Evolutionary conservation across 2,797 vertebrate genomes (phyloP).

Genomic region (Argentina silus): DNA sequence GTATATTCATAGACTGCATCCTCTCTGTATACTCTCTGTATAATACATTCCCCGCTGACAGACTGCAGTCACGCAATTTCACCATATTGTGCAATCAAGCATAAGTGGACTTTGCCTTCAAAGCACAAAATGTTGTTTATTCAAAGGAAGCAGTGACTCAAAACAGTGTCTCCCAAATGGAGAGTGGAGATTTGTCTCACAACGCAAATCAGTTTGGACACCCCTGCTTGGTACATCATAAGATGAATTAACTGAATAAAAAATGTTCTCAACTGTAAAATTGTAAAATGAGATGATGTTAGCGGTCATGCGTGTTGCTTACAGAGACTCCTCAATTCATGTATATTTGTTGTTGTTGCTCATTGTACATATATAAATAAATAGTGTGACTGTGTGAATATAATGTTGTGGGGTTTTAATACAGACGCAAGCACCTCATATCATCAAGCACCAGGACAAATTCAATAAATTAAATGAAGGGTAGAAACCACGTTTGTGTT

Average conservation of each 20-base stretch:
- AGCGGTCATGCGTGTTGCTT: neutral
- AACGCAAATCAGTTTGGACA: too few relatives aligned
- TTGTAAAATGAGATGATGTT: neutral
- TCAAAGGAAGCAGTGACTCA: too few relatives aligned
- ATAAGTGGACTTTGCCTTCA: too few relatives aligned
- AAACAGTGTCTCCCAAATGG: too few relatives aligned
- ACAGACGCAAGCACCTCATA: too few relatives aligned
- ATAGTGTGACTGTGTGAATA: conserved; percentile 3
- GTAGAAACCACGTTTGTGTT: too few relatives aligned
- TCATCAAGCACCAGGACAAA: too few relatives aligned
- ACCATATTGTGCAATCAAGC: too few relatives aligned
- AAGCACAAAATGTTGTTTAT: too few relatives aligned
- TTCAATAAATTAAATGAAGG: too few relatives aligned
- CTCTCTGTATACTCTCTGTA: neutral
- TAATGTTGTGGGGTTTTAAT: neutral
- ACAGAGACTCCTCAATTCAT: neutral
- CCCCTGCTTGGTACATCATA: too few relatives aligned
- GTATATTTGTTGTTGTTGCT: conserved; percentile 9
- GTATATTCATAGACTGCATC: neutral
- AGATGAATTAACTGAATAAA: neutral
- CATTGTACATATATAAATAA: conserved; percentile 21
- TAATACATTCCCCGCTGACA: neutral
- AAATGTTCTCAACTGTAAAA: neutral
- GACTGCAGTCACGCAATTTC: neutral
- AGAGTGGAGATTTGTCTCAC: too few relatives aligned